phyloP scores from a whole-genome alignment of 1,140 invertebrate genomes.

The Drosophila busckii region DNA sequence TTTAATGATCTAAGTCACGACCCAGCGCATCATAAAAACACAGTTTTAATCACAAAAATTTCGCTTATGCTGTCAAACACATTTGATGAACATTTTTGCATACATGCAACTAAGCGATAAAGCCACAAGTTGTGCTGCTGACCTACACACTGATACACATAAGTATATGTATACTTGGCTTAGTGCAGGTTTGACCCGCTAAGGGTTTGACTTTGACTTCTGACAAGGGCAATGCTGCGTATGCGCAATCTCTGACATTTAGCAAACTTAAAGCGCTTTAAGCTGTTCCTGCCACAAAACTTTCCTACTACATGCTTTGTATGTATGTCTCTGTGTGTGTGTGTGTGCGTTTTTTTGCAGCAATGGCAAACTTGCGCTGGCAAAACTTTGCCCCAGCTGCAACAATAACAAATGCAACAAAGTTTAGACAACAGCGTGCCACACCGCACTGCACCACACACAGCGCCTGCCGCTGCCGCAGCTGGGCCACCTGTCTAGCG shows the following conservation, averaged over 20 bases:
- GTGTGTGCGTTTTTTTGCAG: conserved; percentile 11
- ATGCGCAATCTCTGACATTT: conserved; percentile 62
- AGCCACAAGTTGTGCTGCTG: not conserved
- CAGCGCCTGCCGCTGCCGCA: not conserved
- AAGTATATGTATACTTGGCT: not conserved
- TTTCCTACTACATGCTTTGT: no score
- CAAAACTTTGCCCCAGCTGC: conserved; percentile 42
- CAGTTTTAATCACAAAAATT: conserved; percentile 69
- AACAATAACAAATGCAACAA: conserved; percentile 64
- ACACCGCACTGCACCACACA: not conserved
- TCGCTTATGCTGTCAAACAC: conserved; percentile 18
- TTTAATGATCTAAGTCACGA: conserved; percentile 54
- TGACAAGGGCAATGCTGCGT: conserved; percentile 29
- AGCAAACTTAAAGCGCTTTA: conserved; percentile 60
- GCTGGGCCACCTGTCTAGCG: conserved; percentile 34
- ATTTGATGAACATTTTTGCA: conserved; percentile 27
- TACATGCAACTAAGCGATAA: conserved; percentile 16
- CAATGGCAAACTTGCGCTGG: conserved; percentile 26
- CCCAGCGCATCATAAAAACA: conserved; percentile 61
- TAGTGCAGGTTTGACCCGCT: conserved; percentile 1
- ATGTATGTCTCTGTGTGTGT: conserved; percentile 8
- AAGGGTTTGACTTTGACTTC: conserved; percentile 42
- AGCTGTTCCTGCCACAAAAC: conserved; percentile 43
- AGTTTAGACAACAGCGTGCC: conserved; percentile 44
- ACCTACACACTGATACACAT: conserved; percentile 10